Conservation (phyloP, 2,113 vertebrate genomes). For the Entelurus aequoreus region DNA sequence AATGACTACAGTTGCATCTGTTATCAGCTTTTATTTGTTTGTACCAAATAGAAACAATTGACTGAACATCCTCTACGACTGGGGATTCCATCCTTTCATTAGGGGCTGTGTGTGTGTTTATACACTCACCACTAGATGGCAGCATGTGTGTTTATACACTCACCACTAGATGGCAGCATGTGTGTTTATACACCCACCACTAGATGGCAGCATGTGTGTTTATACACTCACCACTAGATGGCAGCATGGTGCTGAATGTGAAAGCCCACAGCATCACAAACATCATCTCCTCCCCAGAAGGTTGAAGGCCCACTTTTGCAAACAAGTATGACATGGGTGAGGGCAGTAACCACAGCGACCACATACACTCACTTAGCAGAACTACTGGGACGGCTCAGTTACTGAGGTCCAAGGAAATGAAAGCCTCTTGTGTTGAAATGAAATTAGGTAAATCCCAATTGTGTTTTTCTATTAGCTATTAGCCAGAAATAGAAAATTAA, state of each 20-base stretch:
- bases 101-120: too few relatives aligned
- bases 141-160: too few relatives aligned
- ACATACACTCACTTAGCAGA: constrained; percentile 41
- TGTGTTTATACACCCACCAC: too few relatives aligned
- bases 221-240: constrained; percentile 53
- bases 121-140: too few relatives aligned
- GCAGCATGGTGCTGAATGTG: constrained; percentile 34
- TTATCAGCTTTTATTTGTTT: too few relatives aligned
- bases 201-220: too few relatives aligned
- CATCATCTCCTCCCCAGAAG: neutral
- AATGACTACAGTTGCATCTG: too few relatives aligned
- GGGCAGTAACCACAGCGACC: constrained; percentile 54
- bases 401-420: constrained; percentile 18
- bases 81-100: too few relatives aligned
- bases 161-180: too few relatives aligned
- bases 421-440: neutral
- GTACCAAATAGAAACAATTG: too few relatives aligned
- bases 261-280: neutral
- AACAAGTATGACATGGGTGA: constrained; percentile 53
- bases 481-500: neutral
- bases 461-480: neutral
- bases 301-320: neutral
- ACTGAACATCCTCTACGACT: too few relatives aligned
- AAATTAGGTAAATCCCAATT: neutral
- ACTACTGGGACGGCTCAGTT: constrained; percentile 28